These are phyloP conservation scores for Nomada ruficornis DNA, from an alignment of 2,888 invertebrate species.

Conservation along the genomic window DNA sequence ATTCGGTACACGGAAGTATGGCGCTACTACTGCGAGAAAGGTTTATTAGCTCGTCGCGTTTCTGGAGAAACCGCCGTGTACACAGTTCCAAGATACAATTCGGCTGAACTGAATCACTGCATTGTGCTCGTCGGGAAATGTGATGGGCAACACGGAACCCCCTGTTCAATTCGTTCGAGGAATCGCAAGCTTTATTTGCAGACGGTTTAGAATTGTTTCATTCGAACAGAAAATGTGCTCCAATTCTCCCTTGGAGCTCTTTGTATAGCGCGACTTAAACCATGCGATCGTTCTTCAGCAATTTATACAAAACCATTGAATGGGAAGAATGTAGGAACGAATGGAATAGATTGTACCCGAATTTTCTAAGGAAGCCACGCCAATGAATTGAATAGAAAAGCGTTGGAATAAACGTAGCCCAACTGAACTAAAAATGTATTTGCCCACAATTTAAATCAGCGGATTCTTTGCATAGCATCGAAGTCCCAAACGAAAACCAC, in stretches of 20 bases:
- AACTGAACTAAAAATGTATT: not conserved
- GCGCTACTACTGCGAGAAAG: conserved; percentile 31
- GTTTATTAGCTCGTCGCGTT: conserved; percentile 50
- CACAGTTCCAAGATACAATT: conserved; percentile 33
- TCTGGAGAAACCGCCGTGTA: conserved; percentile 53
- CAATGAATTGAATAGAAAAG: too few species aligned
- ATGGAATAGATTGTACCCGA: too few species aligned
- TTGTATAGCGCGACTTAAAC: too few species aligned
- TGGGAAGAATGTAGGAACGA: too few species aligned
- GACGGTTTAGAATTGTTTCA: not conserved
- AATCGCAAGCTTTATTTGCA: not conserved
- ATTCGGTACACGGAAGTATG: conserved; percentile 37
- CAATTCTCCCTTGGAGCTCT: not conserved
- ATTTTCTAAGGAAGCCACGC: too few species aligned
- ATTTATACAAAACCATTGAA: too few species aligned
- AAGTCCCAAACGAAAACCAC: conserved; percentile 19
- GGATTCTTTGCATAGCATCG: too few species aligned
- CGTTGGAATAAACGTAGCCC: too few species aligned
- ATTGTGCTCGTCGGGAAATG: conserved; percentile 16
- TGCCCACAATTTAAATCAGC: too few species aligned
- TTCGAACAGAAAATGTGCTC: not conserved
- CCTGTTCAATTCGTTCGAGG: not conserved
- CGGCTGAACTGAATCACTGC: conserved; percentile 39
- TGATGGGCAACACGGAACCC: not conserved
- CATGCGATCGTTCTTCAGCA: too few species aligned